Percentiles rank a stretch among this genome's conserved stretches.
phyloP scores from a whole-genome alignment of 2,888 invertebrate genomes.

The Aporophyla nigra region DNA sequence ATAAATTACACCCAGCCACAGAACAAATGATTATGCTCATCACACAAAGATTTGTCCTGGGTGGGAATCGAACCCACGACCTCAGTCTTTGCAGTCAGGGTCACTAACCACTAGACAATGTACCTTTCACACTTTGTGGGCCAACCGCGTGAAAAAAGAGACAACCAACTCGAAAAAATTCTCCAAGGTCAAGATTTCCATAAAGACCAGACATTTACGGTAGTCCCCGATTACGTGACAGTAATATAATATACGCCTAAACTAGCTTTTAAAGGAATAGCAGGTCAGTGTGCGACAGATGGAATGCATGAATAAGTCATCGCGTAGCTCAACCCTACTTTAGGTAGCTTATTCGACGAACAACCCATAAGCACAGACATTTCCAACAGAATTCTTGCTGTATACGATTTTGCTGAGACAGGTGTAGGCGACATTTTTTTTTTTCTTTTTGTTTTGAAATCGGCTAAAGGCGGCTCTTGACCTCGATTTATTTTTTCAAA shows the following conservation, averaged over 20 bases:
- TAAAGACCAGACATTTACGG: constrained; percentile 25
- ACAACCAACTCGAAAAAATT: neutral
- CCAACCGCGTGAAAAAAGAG: neutral
- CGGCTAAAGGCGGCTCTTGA: neutral
- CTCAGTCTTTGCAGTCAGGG: too few relatives aligned
- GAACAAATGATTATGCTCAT: too few relatives aligned
- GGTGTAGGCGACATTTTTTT: neutral
- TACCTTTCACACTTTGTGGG: neutral
- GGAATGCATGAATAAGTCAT: constrained; percentile 50
- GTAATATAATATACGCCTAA: constrained; percentile 17
- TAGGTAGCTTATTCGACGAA: constrained; percentile 21
- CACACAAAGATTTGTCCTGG: too few relatives aligned
- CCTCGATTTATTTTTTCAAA: neutral
- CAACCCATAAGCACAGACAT: constrained; percentile 12
- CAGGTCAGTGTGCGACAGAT: constrained; percentile 40
- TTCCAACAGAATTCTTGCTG: neutral
- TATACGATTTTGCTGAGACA: neutral
- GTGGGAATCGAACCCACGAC: too few relatives aligned
- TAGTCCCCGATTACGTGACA: constrained; percentile 35
- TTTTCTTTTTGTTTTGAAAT: too few relatives aligned
- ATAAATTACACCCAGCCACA: too few relatives aligned
- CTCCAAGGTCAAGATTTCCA: constrained; percentile 24
- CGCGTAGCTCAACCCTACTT: constrained; percentile 33
- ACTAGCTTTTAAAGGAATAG: constrained; percentile 37
- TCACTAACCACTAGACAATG: too few relatives aligned